phyloP scores from a whole-genome alignment of 2,888 invertebrate species.

The Diadromus collaris region DNA sequence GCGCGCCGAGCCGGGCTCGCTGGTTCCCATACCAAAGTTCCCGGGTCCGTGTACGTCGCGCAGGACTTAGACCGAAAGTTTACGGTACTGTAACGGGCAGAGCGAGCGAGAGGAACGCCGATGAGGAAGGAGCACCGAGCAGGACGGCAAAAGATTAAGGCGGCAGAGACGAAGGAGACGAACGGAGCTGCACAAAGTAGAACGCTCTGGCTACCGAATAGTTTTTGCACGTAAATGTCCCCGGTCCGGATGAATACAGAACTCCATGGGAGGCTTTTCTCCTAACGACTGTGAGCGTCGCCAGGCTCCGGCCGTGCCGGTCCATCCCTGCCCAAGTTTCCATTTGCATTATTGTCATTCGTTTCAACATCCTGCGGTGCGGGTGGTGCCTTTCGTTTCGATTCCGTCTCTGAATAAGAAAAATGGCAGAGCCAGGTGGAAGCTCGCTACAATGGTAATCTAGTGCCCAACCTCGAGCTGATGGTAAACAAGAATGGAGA shows the following conservation, averaged over 20 bases:
- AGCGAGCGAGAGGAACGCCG: conserved; percentile 19
- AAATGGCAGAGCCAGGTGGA: not conserved
- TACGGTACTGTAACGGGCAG: conserved; percentile 18
- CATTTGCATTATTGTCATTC: conserved; percentile 31
- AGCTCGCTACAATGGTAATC: not conserved
- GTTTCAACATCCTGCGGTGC: conserved; percentile 5
- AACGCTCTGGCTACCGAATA: conserved; percentile 33
- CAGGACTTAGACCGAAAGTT: conserved; percentile 51
- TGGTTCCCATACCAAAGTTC: conserved; percentile 41
- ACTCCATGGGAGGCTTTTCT: conserved; percentile 27
- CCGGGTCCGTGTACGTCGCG: conserved; percentile 31
- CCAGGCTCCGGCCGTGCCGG: not conserved
- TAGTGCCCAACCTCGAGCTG: not conserved
- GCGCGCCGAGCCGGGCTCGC: not conserved
- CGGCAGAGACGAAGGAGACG: conserved; percentile 2
- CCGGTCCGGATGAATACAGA: conserved; percentile 36
- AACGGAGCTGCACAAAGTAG: conserved; percentile 13
- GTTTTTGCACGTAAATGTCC: conserved; percentile 58
- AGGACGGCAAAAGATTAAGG: conserved; percentile 46
- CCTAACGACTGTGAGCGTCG: not conserved
- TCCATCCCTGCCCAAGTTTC: not conserved
- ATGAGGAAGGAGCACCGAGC: conserved; percentile 23
- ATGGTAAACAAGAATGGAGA: not conserved
- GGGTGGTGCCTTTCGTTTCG: not conserved
- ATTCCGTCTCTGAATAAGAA: not conserved